These are phyloP conservation scores for Antennarius striatus DNA, from an alignment of 2,113 vertebrate genomes.

Conservation along the genomic window DNA sequence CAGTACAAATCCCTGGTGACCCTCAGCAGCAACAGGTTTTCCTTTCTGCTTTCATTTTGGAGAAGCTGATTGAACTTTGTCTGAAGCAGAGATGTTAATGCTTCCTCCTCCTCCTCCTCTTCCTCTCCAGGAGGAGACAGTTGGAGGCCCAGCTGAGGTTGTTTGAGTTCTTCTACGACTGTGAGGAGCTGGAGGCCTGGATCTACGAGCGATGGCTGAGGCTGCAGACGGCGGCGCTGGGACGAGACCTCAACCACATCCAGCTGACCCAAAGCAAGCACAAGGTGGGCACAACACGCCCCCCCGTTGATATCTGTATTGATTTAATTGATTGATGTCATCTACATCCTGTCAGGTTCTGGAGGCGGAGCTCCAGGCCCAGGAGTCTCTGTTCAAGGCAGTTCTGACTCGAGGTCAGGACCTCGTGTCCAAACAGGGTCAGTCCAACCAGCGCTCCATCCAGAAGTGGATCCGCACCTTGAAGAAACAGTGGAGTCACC, in stretches of 20 bases:
- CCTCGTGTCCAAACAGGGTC: constrained; percentile 71
- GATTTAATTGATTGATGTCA: neutral
- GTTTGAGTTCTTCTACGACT: constrained; percentile 84
- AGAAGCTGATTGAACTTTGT: neutral
- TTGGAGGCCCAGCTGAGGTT: constrained; percentile 81
- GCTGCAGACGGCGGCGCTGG: constrained; percentile 71
- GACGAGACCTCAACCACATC: constrained; percentile 83
- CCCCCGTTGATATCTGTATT: neutral
- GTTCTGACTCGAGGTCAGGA: constrained; percentile 80
- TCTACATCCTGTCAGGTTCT: constrained; percentile 70
- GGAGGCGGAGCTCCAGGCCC: constrained; percentile 82
- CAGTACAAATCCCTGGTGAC: constrained; percentile 80
- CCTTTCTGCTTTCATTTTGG: neutral
- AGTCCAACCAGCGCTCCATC: constrained; percentile 46
- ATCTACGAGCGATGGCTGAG: constrained; percentile 79
- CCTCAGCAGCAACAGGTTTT: constrained; percentile 83
- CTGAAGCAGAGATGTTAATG: neutral
- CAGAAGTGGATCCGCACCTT: constrained; percentile 78
- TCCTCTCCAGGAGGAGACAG: constrained; percentile 75
- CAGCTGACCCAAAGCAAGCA: constrained; percentile 81
- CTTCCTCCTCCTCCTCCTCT: neutral
- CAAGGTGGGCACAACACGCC: constrained; percentile 71
- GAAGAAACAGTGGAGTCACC: constrained; percentile 81
- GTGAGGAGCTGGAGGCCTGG: constrained; percentile 86
- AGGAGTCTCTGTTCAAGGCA: constrained; percentile 75